Evolutionary conservation across 2,797 vertebrate genomes (phyloP).

Genomic region (Sarcophilus harrisii): DNA sequence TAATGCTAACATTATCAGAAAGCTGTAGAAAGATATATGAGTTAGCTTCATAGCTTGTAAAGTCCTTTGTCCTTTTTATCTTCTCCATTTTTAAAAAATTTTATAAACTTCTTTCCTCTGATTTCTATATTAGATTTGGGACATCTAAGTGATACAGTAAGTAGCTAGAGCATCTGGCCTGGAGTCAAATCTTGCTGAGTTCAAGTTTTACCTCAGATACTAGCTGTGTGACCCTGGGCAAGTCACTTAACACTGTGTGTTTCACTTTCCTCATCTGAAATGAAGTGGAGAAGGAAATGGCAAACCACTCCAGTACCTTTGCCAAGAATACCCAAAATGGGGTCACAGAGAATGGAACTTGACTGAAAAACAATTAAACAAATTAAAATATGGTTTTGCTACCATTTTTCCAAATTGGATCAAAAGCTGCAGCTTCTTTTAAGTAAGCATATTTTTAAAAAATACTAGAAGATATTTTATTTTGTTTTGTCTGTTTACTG

Average conservation of each 20-base stretch:
- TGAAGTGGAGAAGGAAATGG: background rate
- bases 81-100: background rate
- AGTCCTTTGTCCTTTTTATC: background rate
- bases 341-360: background rate
- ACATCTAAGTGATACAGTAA: background rate
- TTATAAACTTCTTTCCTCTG: constrained; percentile 26
- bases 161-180: background rate
- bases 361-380: background rate
- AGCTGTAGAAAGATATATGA: background rate
- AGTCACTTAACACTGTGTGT: background rate
- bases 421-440: constrained; percentile 51
- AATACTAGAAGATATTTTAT: background rate
- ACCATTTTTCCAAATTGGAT: constrained; percentile 46
- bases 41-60: background rate
- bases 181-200: background rate
- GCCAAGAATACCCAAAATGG: background rate
- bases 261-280: background rate
- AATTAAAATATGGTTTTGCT: background rate
- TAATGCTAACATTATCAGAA: background rate
- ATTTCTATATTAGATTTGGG: constrained; percentile 36
- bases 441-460: background rate
- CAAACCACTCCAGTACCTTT: background rate
- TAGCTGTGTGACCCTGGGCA: background rate
- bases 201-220: background rate
- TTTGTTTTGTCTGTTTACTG: constrained; percentile 36